Evolutionary conservation across 1,140 invertebrate genomes (phyloP), one percentile per base, ranked within the genome.

Genomic region (Steinernema khuongi): DNA sequence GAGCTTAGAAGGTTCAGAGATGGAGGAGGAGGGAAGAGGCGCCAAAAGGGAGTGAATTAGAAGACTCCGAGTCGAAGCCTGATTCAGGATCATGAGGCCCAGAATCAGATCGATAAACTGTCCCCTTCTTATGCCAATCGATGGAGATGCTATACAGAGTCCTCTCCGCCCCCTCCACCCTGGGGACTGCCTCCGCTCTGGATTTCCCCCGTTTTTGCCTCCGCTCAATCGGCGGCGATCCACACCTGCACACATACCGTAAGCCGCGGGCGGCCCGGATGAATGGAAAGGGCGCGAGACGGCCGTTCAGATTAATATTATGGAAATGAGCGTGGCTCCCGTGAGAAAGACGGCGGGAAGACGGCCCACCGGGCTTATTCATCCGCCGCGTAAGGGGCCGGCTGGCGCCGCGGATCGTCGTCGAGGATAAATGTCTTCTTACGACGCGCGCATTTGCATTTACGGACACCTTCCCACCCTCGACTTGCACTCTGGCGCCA

Each of bases 211-310:
- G n/a, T n/a, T n/a, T n/a, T n/a, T n/a, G n/a, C n/a, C n/a, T n/a
- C n/a, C n/a, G n/a, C n/a, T n/a, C 36, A 41, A 11, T 41, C 36
- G n/a, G 36, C 7, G 7, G 19, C 19, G 7, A 7, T 22, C 50
- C 50, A 60, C 50, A 60, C 50, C 50, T 60, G 50, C 50, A 60
- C 26, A 60, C 50, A 60, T 60, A 60, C 50, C 50, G 50, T 60
- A 60, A 17, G 7, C 36, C 36, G 50, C 14, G 19, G 36, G n/a
- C 36, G 50, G 14, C 50, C 7, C 14, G 50, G 19, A n/a, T 60
- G 50, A 60, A 60, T 60, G 50, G 50, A 22, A 60, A 22, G 50
- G 19, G 7, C 7, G 26, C 7, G 2, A 22, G 7, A 7, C 50
- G 50, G 50, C 26, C 4, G 26, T 14, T 7, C 11, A 60, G 50